Evolutionary conservation across 2,888 invertebrate genomes (phyloP).

Genomic region (Oligia latruncula): DNA sequence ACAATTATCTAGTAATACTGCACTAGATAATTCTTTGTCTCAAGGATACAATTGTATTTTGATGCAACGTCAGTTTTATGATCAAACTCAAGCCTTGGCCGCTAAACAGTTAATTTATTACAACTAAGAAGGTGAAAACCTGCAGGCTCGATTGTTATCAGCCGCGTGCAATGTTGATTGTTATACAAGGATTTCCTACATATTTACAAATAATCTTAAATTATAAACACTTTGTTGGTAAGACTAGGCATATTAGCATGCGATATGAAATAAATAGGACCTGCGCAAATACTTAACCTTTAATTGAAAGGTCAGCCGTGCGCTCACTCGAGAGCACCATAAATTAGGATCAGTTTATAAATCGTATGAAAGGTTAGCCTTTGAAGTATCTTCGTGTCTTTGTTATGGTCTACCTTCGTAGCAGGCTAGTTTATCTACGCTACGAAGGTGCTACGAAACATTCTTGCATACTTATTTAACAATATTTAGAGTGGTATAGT

Average conservation of each 20-base stretch:
- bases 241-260: slow-evolving; percentile 9
- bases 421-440: slow-evolving; percentile 22
- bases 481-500: neutral
- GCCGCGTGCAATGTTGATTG: slow-evolving; percentile 39
- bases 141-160: slow-evolving; percentile 61
- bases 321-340: slow-evolving; percentile 47
- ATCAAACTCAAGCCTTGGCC: slow-evolving; percentile 38
- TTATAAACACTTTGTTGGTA: slow-evolving; percentile 23
- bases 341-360: slow-evolving; percentile 55
- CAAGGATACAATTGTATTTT: slow-evolving; percentile 9
- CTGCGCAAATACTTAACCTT: slow-evolving; percentile 58
- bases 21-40: neutral
- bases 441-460: slow-evolving; percentile 18
- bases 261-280: slow-evolving; percentile 34
- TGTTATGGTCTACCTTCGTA: slow-evolving; percentile 16
- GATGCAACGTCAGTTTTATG: slow-evolving; percentile 26
- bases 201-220: slow-evolving; percentile 33
- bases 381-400: slow-evolving; percentile 29
- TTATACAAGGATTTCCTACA: slow-evolving; percentile 54
- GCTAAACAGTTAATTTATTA: slow-evolving; percentile 49
- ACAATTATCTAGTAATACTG: slow-evolving; percentile 12
- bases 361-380: slow-evolving; percentile 53
- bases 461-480: neutral
- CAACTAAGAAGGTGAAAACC: slow-evolving; percentile 56
- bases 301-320: slow-evolving; percentile 61